These are phyloP conservation scores for Pristiophorus japonicus DNA, from an alignment of 2,113 vertebrate genomes.

Conservation along the genomic window DNA sequence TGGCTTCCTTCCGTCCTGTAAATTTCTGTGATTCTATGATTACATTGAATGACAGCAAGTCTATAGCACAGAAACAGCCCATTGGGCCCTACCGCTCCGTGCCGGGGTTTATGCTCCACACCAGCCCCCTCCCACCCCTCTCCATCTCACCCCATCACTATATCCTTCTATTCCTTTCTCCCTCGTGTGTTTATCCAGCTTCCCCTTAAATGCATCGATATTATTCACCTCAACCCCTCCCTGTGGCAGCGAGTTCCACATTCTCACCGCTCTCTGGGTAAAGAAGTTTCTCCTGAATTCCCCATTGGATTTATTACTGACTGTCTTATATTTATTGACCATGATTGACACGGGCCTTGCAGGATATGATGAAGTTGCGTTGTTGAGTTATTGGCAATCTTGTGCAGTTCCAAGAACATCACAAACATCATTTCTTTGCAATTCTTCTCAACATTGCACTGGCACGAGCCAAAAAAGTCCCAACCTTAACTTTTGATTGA, in stretches of 20 bases:
- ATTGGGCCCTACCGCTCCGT: too few species aligned
- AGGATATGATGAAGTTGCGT: not conserved
- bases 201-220: too few species aligned
- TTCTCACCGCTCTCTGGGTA: not conserved
- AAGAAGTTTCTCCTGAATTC: not conserved
- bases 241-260: not conserved
- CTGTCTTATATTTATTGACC: not conserved
- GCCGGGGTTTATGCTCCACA: too few species aligned
- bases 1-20: too few species aligned
- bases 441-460: not conserved
- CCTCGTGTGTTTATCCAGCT: too few species aligned
- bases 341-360: not conserved
- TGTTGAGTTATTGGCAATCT: not conserved
- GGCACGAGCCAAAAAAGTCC: not conserved
- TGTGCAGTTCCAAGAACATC: not conserved
- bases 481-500: not conserved
- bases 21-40: too few species aligned
- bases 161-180: too few species aligned
- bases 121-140: too few species aligned
- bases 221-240: too few species aligned
- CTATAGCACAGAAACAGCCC: too few species aligned
- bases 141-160: too few species aligned
- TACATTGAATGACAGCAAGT: too few species aligned
- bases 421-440: not conserved
- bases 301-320: not conserved